These are phyloP conservation scores for Protodeltote pygarga DNA, from an alignment of 2,888 invertebrate genomes.

Conservation along the genomic window DNA sequence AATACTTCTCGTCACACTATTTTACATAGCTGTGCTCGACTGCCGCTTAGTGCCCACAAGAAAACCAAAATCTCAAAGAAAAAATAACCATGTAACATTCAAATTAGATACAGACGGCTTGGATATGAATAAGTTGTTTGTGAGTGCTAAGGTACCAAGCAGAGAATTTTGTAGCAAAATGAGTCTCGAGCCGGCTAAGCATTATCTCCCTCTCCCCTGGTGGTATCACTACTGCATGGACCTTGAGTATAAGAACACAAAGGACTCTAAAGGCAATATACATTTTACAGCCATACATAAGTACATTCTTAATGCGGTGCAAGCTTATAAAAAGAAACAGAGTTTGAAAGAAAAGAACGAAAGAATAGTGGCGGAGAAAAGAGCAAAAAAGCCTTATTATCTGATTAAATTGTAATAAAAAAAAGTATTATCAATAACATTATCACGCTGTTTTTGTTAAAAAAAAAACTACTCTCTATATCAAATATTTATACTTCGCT, in stretches of 20 bases:
- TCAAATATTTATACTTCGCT: no score
- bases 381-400: no score
- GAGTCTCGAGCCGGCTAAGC: constrained; percentile 38
- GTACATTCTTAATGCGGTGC: constrained; percentile 43
- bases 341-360: background rate
- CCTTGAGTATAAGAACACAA: constrained; percentile 41
- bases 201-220: constrained; percentile 62
- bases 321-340: constrained; percentile 36
- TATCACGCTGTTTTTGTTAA: no score
- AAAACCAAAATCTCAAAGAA: no score
- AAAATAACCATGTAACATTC: no score
- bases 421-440: no score
- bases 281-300: background rate
- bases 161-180: constrained; percentile 58
- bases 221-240: constrained; percentile 65
- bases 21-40: constrained; percentile 10
- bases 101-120: no score
- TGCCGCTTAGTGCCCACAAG: background rate
- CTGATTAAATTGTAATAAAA: no score
- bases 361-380: no score
- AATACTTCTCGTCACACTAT: constrained; percentile 6
- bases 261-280: background rate
- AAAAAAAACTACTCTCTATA: no score
- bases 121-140: constrained; percentile 59
- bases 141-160: no score